phyloP scores from a whole-genome alignment of 2,113 vertebrate species.

The Phaethon lepturus region DNA sequence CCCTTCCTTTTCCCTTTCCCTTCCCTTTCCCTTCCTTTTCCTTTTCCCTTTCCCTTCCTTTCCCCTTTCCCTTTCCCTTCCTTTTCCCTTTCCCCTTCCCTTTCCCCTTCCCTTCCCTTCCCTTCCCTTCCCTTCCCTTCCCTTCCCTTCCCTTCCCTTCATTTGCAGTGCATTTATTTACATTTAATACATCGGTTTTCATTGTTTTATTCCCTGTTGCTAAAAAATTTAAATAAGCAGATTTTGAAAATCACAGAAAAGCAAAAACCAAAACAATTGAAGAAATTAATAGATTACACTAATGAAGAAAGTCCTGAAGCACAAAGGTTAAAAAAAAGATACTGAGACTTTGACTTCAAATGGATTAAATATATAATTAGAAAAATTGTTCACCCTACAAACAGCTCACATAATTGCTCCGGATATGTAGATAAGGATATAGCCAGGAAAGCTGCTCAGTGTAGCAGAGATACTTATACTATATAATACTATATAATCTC shows the following conservation, averaged over 20 bases:
- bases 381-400: not conserved
- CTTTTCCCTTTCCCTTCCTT: too few species aligned
- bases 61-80: too few species aligned
- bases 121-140: too few species aligned
- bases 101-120: too few species aligned
- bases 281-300: not conserved
- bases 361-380: not conserved
- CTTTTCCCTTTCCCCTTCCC: too few species aligned
- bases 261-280: not conserved
- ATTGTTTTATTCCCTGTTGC: not conserved
- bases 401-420: not conserved
- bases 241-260: not conserved
- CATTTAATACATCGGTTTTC: fast-evolving
- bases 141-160: too few species aligned
- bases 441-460: not conserved
- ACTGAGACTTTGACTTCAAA: not conserved
- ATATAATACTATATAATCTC: too few species aligned
- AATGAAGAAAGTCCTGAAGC: not conserved
- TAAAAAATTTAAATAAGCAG: not conserved
- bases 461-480: too few species aligned
- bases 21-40: too few species aligned
- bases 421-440: not conserved
- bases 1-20: too few species aligned
- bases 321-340: not conserved
- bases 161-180: not conserved